phyloP scores from a whole-genome alignment of 2,797 vertebrate genomes.

The Champsocephalus esox region DNA sequence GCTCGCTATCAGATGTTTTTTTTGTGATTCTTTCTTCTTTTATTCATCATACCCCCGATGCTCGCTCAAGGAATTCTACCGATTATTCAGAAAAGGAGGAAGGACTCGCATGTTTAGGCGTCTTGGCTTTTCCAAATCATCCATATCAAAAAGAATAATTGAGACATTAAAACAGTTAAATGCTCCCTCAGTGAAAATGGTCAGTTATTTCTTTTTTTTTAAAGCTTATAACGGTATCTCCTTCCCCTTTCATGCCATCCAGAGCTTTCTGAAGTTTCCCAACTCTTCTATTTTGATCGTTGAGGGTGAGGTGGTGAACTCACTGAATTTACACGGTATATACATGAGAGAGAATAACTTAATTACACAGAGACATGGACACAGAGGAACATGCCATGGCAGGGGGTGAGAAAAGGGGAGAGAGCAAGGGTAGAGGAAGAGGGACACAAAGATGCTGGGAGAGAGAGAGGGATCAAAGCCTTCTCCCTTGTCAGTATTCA shows the following conservation, averaged over 20 bases:
- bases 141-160: neutral
- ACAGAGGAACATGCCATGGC: neutral
- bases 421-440: conserved; percentile 16
- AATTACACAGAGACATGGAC: neutral
- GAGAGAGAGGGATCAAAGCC: conserved; percentile 61
- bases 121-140: conserved; percentile 1
- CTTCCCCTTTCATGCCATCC: neutral
- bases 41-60: neutral
- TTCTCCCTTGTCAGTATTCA: conserved; percentile 67
- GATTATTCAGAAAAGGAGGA: neutral
- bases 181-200: neutral
- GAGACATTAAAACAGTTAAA: neutral
- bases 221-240: too few relatives aligned
- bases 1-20: neutral
- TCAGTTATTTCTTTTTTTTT: conserved; percentile 10
- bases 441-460: conserved; percentile 31
- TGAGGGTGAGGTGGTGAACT: neutral
- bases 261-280: neutral
- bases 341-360: conserved; percentile 5
- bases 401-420: neutral
- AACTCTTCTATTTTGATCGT: neutral
- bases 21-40: neutral
- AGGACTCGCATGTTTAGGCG: neutral
- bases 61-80: neutral
- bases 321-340: neutral